These are phyloP conservation scores for Pogoniulus pusillus DNA, from an alignment of 2,797 vertebrate species.

Conservation along the genomic window DNA sequence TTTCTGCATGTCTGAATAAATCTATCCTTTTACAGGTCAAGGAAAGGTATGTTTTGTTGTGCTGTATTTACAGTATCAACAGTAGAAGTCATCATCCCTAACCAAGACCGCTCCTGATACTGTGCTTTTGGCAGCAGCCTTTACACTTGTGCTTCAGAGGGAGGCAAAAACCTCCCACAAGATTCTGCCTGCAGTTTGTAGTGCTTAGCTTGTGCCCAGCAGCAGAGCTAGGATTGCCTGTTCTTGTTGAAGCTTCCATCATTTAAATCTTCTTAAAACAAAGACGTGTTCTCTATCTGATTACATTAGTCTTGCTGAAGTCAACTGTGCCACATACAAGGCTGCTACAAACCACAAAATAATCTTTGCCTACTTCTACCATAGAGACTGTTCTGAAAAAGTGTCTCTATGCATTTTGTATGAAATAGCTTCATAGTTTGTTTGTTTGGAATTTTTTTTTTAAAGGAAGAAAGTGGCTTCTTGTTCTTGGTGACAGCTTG, in stretches of 20 bases:
- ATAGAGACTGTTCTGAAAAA: neutral
- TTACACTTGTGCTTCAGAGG: neutral
- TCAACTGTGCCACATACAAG: neutral
- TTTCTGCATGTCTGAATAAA: conserved; percentile 65
- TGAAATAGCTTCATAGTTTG: neutral
- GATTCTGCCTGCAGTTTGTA: neutral
- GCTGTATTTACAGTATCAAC: neutral
- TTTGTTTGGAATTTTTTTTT: neutral
- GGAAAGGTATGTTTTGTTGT: conserved; percentile 43
- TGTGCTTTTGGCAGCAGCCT: conserved; percentile 17
- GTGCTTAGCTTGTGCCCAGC: conserved; percentile 21
- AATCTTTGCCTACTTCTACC: neutral
- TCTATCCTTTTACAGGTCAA: conserved; percentile 51
- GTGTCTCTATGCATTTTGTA: neutral
- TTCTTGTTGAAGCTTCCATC: conserved; percentile 16
- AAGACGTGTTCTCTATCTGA: neutral
- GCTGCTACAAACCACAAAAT: neutral
- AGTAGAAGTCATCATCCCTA: neutral
- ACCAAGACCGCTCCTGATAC: neutral
- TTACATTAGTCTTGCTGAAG: neutral
- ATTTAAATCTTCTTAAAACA: conserved; percentile 38
- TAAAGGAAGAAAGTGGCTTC: neutral
- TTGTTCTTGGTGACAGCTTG: neutral
- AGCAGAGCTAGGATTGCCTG: conserved; percentile 13
- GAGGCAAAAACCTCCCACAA: conserved; percentile 18